Conservation (phyloP, 1,140 invertebrate genomes). For the Zaprionus camerounensis region DNA sequence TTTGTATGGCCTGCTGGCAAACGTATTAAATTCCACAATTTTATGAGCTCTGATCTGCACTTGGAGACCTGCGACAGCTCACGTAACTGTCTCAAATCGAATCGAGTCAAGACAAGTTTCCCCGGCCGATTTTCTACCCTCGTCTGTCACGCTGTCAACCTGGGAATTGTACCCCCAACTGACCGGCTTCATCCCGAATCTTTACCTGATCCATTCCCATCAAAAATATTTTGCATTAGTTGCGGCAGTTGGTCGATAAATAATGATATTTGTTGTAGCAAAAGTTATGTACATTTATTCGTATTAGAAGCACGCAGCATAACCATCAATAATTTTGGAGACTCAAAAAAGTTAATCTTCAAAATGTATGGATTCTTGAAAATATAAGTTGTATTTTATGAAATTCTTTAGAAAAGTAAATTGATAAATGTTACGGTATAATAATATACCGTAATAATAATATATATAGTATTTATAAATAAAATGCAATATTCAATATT, state of each 20-base stretch:
- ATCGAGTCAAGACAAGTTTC: slow-evolving; percentile 7
- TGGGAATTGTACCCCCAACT: slow-evolving; percentile 6
- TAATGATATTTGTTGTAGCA: slow-evolving; percentile 17
- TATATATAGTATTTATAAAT: neutral
- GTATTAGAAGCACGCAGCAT: slow-evolving; percentile 14
- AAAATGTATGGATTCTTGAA: neutral
- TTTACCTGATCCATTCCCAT: slow-evolving; percentile 2
- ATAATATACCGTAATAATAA: too few species aligned
- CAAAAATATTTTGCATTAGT: slow-evolving; percentile 3
- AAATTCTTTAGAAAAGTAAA: neutral
- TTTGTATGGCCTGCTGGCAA: slow-evolving; percentile 9
- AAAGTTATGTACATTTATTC: slow-evolving; percentile 6
- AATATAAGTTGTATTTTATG: neutral
- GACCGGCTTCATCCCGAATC: neutral
- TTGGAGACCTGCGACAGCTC: slow-evolving; percentile 32
- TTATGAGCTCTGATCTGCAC: slow-evolving; percentile 25
- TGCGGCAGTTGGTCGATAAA: slow-evolving; percentile 27
- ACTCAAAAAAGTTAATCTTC: neutral
- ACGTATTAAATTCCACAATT: slow-evolving; percentile 25
- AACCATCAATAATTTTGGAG: slow-evolving; percentile 30
- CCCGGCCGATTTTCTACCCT: slow-evolving; percentile 16
- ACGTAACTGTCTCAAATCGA: slow-evolving; percentile 32
- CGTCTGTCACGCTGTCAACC: slow-evolving; percentile 24
- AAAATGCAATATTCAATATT: too few species aligned
- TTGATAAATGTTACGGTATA: neutral